Evolutionary conservation across 2,113 vertebrate species (phyloP).

Genomic region (Indicator maculatus): DNA sequence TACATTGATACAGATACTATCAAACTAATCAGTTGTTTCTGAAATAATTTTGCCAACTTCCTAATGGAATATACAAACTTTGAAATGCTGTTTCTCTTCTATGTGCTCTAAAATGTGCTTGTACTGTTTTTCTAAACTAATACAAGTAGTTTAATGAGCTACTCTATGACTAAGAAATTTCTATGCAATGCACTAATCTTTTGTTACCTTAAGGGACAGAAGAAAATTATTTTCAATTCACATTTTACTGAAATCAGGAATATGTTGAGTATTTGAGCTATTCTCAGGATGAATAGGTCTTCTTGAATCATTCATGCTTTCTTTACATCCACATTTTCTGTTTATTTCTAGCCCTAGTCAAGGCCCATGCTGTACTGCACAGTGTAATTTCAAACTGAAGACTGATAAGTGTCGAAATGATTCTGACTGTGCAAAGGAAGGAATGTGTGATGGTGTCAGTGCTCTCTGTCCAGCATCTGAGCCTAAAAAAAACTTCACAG

Average conservation of each 20-base stretch:
- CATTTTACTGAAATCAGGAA: not conserved
- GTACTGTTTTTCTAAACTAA: not conserved
- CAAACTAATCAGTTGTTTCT: not conserved
- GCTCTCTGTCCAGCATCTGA: constrained; percentile 87
- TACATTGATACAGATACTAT: not conserved
- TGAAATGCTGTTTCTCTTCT: not conserved
- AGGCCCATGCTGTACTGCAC: constrained; percentile 88
- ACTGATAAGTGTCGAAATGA: constrained; percentile 81
- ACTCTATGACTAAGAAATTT: not conserved
- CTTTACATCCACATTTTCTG: not conserved
- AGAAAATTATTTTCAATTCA: not conserved
- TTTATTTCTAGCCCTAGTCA: constrained; percentile 86
- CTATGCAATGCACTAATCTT: not conserved
- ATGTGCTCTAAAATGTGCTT: not conserved
- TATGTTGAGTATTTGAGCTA: not conserved
- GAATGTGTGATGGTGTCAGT: constrained; percentile 82
- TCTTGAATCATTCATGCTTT: not conserved
- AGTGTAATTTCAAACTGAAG: constrained; percentile 78
- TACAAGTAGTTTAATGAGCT: not conserved
- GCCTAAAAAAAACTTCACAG: constrained; percentile 87
- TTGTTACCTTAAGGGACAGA: not conserved
- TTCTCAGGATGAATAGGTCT: not conserved
- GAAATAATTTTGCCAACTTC: not conserved
- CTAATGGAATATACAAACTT: not conserved
- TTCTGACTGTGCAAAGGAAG: constrained; percentile 87